Evolutionary conservation across 2,888 invertebrate genomes (phyloP), one percentile per base, ranked within the genome.

Genomic region (Pollenia angustigena): DNA sequence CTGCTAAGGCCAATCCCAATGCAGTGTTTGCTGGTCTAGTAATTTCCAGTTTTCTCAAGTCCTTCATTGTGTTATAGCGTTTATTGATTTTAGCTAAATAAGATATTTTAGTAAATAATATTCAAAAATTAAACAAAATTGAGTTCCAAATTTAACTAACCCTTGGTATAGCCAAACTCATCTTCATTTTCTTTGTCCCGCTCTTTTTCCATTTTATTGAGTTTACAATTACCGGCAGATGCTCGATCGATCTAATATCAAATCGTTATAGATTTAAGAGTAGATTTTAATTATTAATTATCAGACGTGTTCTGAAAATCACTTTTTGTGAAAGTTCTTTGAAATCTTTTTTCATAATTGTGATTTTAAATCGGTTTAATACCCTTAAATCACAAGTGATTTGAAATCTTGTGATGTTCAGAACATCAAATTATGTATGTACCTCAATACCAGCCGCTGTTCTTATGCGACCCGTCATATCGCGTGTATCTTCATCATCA

Each of bases 1-100:
- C 99, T 0, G 99, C 98, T 88, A 99, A 94, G 79, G 98, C 97
- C 87, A 99, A 95, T 3, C 99, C 99, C 78, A 99, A 94, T 0
- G 97, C 96, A 0, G 96, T 97, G 83, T 95, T 95, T 42, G 95
- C 95, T 46, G 96, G 95, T 76, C 97, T 95, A 91, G 96, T 96
- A 90, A 99, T 93, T 88, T 96, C 96, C 44, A 92, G 75, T 87
- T 90, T 91, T 46, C 92, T 91, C 66, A 98, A 96, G 92, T 97
- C 95, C 18, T 96, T 97, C 91, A 98, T 94, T 85, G 95, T 95
- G 56, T 96, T 96, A 94, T 99, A 99, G 93, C 98, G 97, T 94
- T 97, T 97, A 92, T 97, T 96, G 90, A 99, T 96, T 95, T 98
- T 98, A 92, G 97, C 99, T 98, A 74, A 60, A 68, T 4, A 3